Conservation (phyloP, 2,113 vertebrate species). For the Condylura cristata region DNA sequence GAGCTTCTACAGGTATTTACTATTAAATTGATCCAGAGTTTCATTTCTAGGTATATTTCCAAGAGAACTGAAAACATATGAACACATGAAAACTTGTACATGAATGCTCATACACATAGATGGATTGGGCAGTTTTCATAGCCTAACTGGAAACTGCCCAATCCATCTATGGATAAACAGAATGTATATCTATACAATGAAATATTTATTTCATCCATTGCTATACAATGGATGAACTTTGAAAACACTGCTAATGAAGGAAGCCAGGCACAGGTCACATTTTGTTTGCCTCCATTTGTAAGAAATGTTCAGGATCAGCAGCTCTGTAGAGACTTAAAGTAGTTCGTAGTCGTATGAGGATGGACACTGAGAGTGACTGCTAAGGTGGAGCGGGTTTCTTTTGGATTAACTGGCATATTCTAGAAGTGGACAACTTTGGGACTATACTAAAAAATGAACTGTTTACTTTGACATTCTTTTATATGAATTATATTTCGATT, state of each 20-base stretch:
- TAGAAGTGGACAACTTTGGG: background rate
- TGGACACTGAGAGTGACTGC: background rate
- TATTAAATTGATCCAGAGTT: background rate
- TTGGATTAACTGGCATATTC: background rate
- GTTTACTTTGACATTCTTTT: background rate
- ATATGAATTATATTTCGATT: background rate
- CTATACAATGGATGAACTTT: background rate
- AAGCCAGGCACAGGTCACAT: background rate
- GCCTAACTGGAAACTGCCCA: background rate
- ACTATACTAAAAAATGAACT: background rate
- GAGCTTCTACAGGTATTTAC: background rate
- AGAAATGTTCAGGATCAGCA: background rate
- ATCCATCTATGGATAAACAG: background rate
- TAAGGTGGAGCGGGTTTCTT: background rate
- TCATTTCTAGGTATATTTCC: background rate
- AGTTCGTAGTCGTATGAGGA: background rate
- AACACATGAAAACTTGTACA: background rate
- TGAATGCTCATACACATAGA: background rate
- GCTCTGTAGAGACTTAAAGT: background rate
- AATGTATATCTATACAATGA: background rate
- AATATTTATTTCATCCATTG: background rate
- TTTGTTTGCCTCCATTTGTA: background rate
- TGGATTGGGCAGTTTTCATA: no score
- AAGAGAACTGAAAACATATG: background rate
- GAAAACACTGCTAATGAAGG: background rate